Evolutionary conservation across 2,888 invertebrate genomes (phyloP), one percentile per base, ranked within the genome.

Genomic region (Aphidius colemani): DNA sequence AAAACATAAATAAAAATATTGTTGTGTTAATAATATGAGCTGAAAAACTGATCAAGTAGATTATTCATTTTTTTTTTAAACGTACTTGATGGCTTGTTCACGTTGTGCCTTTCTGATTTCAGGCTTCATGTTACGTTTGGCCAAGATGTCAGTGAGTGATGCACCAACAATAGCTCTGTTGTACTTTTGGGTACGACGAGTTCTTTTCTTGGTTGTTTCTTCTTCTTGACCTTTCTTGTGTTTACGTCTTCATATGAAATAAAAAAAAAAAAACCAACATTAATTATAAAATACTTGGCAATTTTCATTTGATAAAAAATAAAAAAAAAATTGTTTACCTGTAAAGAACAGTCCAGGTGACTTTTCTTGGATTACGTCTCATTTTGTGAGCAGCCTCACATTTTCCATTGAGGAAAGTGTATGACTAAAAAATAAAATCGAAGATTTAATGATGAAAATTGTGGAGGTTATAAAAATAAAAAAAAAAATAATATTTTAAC

Each of bases 261-360:
- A 2, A 30, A 30, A 30, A 30, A 30, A 5, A 3, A 30, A 30
- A n/a, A n/a, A n/a, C n/a, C 30, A 30, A 30, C 30, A 30, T 5
- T 30, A 30, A 30, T 30, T 30, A 2, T 2, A 18, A 18, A 30
- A 30, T 30, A 30, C 5, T 30, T 30, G 30, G 0, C 5, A 30
- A 30, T 30, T 30, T 30, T 30, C 0, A 5, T 30, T 30, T 30
- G 3, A 30, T 30, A 30, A 30, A 30, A 30, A 30, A 30, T 5
- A 30, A 30, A 30, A 0, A 30, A 30, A 30, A 57, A 30, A 59
- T 6, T 18, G 13, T 59, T 68, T 79, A 90, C 91, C 90, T 91
- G 89, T 99, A 99, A 62, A 99, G 87, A 49, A 99, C 98, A 59
- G 99, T 99, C 99, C 99, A 99, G 82, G 96, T 97, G 69, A 99